Conservation (phyloP, 2,797 vertebrate genomes). For the Merluccius polli region DNA sequence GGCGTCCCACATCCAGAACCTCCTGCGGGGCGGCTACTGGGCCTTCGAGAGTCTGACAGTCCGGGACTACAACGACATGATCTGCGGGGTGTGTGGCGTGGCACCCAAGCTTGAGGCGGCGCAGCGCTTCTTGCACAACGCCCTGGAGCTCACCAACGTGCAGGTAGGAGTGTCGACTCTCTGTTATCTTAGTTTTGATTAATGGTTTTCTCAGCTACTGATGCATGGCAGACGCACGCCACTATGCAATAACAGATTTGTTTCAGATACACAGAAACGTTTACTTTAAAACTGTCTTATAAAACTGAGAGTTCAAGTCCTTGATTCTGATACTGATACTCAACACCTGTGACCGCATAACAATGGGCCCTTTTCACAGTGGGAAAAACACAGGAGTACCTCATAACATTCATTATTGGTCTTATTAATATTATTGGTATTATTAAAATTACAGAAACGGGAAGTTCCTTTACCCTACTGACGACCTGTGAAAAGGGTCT, state of each 20-base stretch:
- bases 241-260: not conserved
- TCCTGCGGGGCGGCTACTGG: slow-evolving; percentile 93
- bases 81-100: slow-evolving; percentile 94
- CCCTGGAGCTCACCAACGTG: slow-evolving; percentile 86
- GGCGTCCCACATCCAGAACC: slow-evolving; percentile 78
- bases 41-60: slow-evolving; percentile 94
- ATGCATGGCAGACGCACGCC: no score
- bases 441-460: no score
- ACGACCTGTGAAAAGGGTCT: no score
- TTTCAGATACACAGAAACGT: not conserved
- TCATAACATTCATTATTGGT: no score
- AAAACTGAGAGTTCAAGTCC: not conserved
- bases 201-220: no score
- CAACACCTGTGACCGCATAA: no score
- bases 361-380: no score
- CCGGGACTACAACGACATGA: slow-evolving; percentile 98
- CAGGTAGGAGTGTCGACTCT: slow-evolving; percentile 85
- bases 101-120: slow-evolving; percentile 91
- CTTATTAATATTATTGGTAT: no score
- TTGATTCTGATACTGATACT: no score
- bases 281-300: not conserved
- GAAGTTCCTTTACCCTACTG: no score
- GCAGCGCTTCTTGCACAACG: slow-evolving; percentile 79
- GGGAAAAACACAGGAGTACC: no score
- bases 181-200: no score